phyloP scores from a whole-genome alignment of 1,140 invertebrate genomes.

The Aphidius ervi region DNA sequence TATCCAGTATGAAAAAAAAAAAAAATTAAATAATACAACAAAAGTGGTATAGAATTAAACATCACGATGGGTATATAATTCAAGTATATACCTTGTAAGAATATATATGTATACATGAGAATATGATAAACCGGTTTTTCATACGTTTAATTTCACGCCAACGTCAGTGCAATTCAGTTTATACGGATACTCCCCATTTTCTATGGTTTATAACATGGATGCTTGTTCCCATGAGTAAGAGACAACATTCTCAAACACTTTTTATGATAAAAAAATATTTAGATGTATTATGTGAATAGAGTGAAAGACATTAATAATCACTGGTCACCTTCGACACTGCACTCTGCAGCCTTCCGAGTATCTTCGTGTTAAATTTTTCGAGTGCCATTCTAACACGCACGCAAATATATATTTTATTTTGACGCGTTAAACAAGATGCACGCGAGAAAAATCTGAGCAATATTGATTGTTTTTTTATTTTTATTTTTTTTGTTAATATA shows the following conservation, averaged over 20 bases:
- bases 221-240: constrained; percentile 6
- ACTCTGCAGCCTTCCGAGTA: constrained; percentile 16
- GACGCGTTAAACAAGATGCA: constrained; percentile 6
- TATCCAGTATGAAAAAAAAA: too few species aligned
- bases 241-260: background rate
- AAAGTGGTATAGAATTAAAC: too few species aligned
- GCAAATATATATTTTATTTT: constrained; percentile 10
- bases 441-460: constrained; percentile 8
- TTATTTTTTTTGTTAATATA: too few species aligned
- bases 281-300: background rate
- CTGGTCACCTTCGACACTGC: constrained; percentile 24
- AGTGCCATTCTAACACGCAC: constrained; percentile 10
- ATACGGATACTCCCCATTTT: constrained; percentile 45
- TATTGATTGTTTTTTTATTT: background rate
- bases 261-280: background rate
- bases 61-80: too few species aligned
- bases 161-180: constrained; percentile 50
- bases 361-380: constrained; percentile 19
- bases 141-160: constrained; percentile 52
- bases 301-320: constrained; percentile 25
- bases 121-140: constrained; percentile 45
- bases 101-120: too few species aligned
- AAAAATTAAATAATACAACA: too few species aligned
- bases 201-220: constrained; percentile 23
- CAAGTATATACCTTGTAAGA: too few species aligned